Evolutionary conservation across 2,797 vertebrate species (phyloP).

Genomic region (Gobionotothen gibberifrons): DNA sequence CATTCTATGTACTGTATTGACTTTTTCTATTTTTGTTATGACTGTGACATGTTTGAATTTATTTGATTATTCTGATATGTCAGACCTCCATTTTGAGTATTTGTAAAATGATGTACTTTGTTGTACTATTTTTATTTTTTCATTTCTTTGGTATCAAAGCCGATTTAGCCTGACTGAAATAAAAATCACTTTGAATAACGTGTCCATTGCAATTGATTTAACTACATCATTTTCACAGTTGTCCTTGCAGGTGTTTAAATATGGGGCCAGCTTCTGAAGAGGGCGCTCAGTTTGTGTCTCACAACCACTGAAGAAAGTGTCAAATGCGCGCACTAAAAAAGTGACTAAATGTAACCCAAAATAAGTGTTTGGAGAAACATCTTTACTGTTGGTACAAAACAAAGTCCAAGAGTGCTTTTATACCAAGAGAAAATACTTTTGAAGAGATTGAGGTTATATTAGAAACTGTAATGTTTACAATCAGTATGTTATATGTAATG

Average conservation of each 20-base stretch:
- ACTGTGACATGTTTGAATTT: constrained; percentile 77
- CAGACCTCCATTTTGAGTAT: constrained; percentile 80
- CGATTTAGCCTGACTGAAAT: constrained; percentile 79
- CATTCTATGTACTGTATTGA: constrained; percentile 83
- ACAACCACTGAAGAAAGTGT: neutral
- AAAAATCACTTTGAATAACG: constrained; percentile 70
- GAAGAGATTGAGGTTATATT: neutral
- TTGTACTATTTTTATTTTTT: constrained; percentile 83
- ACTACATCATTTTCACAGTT: neutral
- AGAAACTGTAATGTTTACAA: neutral
- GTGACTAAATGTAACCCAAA: neutral
- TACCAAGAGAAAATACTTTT: neutral
- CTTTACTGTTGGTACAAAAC: neutral
- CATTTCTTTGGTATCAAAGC: constrained; percentile 83
- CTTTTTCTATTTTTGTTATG: constrained; percentile 86
- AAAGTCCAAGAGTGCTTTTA: neutral
- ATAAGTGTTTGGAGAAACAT: neutral
- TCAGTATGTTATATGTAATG: neutral
- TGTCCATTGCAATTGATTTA: constrained; percentile 20
- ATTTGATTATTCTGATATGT: constrained; percentile 78
- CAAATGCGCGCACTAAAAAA: neutral
- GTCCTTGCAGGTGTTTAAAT: no score
- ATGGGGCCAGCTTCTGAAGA: no score
- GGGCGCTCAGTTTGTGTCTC: neutral
- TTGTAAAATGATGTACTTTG: constrained; percentile 83